These are phyloP conservation scores for Campoletis raptor DNA, from an alignment of 2,888 invertebrate genomes.

Conservation along the genomic window DNA sequence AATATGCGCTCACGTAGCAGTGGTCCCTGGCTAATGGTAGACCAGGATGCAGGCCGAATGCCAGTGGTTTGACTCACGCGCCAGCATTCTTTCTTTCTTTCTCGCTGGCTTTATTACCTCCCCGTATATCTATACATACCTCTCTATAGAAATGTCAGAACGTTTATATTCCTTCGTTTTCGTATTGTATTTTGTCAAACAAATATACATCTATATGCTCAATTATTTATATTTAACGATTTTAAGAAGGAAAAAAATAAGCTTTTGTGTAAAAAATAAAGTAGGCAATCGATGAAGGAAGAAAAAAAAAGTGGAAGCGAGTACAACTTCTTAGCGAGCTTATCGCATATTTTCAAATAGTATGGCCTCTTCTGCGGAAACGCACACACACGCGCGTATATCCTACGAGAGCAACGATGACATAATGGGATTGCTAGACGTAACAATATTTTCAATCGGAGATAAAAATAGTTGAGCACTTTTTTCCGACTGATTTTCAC, in stretches of 20 bases:
- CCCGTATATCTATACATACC: background rate
- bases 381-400: background rate
- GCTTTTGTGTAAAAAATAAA: background rate
- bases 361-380: slow-evolving; percentile 30
- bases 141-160: slow-evolving; percentile 7
- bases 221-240: too few relatives aligned
- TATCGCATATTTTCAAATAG: slow-evolving; percentile 45
- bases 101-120: slow-evolving; percentile 4
- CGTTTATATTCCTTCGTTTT: background rate
- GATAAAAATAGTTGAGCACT: background rate
- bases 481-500: background rate
- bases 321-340: slow-evolving; percentile 45
- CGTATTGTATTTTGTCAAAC: background rate
- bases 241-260: background rate
- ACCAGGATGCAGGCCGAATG: slow-evolving; percentile 75
- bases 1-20: slow-evolving; percentile 37
- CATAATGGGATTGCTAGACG: slow-evolving; percentile 51
- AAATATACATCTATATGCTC: background rate
- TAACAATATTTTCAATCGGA: slow-evolving; percentile 48
- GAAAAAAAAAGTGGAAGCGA: background rate
- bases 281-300: background rate
- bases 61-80: slow-evolving; percentile 77
- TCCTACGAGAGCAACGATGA: slow-evolving; percentile 46
- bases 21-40: slow-evolving; percentile 48
- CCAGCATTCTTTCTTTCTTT: slow-evolving; percentile 73